Evolutionary conservation across 1,140 invertebrate species (phyloP).

Genomic region (Andrena cerasifolii): DNA sequence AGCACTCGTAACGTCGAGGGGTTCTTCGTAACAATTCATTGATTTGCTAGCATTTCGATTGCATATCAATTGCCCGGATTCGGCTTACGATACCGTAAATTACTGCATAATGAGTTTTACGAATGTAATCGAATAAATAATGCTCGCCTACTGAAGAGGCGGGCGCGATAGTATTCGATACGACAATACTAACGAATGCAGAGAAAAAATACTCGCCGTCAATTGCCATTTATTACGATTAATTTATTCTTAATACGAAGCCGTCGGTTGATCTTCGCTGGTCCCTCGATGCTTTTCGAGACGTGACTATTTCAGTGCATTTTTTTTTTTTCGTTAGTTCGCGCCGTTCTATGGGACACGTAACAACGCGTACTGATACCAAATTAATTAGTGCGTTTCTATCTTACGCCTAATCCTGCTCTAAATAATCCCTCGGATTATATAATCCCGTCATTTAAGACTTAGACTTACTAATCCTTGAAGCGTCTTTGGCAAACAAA

Average conservation of each 20-base stretch:
- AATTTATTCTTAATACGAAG: neutral
- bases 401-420: conserved; percentile 59
- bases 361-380: conserved; percentile 26
- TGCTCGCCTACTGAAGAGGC: conserved; percentile 47
- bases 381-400: conserved; percentile 62
- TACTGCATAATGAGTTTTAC: conserved; percentile 14
- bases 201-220: conserved; percentile 12
- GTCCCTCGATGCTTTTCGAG: neutral
- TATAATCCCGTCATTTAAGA: conserved; percentile 67
- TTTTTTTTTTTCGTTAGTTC: neutral
- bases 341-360: neutral
- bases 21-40: neutral
- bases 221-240: conserved; percentile 21
- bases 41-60: conserved; percentile 14
- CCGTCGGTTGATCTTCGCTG: neutral
- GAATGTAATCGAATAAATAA: conserved; percentile 55
- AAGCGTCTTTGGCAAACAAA: conserved; percentile 64
- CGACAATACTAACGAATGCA: neutral
- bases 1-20: no score
- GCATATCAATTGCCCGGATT: conserved; percentile 14
- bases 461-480: conserved; percentile 64
- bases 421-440: conserved; percentile 65
- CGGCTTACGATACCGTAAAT: conserved; percentile 5
- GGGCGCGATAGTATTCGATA: conserved; percentile 31
- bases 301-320: no score